phyloP scores from a whole-genome alignment of 2,797 vertebrate species.

The Basileuterus tristriatus region DNA sequence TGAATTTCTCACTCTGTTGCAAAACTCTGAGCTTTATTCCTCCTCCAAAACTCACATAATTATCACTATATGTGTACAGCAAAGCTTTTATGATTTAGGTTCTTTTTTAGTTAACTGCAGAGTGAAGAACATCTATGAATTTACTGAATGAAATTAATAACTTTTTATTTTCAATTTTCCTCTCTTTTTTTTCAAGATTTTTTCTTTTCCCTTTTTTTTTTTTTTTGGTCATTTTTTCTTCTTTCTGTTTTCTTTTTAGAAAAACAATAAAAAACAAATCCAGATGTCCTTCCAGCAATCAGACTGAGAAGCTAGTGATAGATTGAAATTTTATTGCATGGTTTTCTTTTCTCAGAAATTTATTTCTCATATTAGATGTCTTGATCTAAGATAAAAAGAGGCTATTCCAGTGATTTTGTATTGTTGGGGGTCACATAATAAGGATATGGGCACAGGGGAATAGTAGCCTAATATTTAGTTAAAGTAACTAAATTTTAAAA shows the following conservation, averaged over 20 bases:
- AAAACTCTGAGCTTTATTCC: background rate
- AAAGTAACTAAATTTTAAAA: background rate
- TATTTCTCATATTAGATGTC: background rate
- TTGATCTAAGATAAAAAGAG: background rate
- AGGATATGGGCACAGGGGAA: background rate
- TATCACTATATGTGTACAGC: background rate
- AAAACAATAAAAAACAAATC: background rate
- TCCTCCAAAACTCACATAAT: background rate
- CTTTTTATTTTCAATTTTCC: background rate
- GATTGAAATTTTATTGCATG: background rate
- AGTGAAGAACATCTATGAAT: background rate
- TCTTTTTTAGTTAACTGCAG: background rate
- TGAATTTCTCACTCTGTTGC: background rate
- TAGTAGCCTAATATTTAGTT: background rate
- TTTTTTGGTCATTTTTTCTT: background rate
- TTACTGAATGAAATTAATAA: background rate
- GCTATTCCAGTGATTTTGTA: background rate
- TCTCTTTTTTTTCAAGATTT: accelerated
- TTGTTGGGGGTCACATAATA: accelerated
- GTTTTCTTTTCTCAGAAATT: background rate
- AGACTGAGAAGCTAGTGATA: background rate
- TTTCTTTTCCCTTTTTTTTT: accelerated
- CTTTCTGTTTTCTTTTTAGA: background rate
- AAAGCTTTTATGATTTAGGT: background rate
- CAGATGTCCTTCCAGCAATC: background rate